Conservation (phyloP, 2,113 vertebrate genomes). For the Monarcha castaneiventris region DNA sequence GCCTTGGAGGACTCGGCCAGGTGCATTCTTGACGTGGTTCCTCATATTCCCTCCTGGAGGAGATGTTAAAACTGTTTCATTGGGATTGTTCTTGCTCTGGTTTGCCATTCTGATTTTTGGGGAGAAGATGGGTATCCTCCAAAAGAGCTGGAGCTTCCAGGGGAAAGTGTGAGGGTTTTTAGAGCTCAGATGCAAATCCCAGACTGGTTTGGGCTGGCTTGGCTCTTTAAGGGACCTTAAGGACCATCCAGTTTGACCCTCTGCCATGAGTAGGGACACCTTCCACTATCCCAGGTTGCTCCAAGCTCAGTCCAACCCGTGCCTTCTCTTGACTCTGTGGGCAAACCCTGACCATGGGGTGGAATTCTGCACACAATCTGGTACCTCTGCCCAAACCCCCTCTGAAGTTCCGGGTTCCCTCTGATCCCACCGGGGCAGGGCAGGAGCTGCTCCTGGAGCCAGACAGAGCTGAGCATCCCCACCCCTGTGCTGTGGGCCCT, state of each 20-base stretch:
- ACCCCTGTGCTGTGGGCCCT: fast-evolving
- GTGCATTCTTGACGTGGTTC: fast-evolving
- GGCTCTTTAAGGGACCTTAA: too few relatives aligned
- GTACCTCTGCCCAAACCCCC: background rate
- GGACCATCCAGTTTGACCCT: background rate
- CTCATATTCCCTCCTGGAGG: background rate
- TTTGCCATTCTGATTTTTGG: background rate
- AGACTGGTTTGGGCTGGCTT: background rate
- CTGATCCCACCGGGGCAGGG: background rate
- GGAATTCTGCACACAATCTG: background rate
- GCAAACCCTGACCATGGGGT: background rate
- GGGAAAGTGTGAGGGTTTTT: background rate
- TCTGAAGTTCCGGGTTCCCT: background rate
- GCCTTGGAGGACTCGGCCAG: background rate
- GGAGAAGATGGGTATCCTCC: fast-evolving
- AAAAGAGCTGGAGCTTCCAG: background rate
- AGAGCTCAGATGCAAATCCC: background rate
- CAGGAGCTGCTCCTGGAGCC: background rate
- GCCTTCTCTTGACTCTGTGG: background rate
- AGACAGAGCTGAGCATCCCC: background rate
- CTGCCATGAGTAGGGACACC: background rate
- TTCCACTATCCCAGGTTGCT: background rate
- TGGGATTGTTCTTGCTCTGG: background rate
- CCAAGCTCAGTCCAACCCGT: background rate
- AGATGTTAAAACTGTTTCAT: background rate